These are phyloP conservation scores for Australoheros scitulus DNA, from an alignment of 2,113 vertebrate genomes.

Conservation along the genomic window DNA sequence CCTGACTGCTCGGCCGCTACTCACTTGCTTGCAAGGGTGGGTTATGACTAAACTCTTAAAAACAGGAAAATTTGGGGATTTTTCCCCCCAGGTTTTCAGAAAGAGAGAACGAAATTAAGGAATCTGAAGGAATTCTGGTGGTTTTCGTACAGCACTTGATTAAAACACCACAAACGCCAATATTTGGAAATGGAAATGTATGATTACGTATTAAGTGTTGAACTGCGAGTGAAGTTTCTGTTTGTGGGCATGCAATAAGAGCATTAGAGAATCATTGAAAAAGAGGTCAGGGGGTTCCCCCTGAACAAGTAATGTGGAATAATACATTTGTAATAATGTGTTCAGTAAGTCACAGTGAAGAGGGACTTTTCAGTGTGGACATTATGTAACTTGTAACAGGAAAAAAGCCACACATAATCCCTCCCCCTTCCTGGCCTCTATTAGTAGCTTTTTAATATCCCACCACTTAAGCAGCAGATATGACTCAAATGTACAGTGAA, in stretches of 20 bases:
- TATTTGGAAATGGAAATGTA: conserved; percentile 75
- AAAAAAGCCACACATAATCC: conserved; percentile 50
- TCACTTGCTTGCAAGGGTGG: conserved; percentile 54
- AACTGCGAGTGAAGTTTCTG: conserved; percentile 69
- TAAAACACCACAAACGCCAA: conserved; percentile 69
- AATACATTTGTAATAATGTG: conserved; percentile 59
- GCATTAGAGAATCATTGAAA: conserved; percentile 60
- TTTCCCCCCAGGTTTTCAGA: conserved; percentile 56
- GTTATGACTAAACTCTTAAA: conserved; percentile 73
- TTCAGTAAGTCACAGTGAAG: conserved; percentile 49
- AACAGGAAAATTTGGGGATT: conserved; percentile 79
- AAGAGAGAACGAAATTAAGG: conserved; percentile 47
- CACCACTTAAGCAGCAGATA: conserved; percentile 56
- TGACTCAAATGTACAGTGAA: conserved; percentile 51
- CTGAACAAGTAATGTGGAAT: conserved; percentile 64
- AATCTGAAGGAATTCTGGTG: conserved; percentile 75
- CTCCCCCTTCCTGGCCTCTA: not conserved
- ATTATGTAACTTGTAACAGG: conserved; percentile 67
- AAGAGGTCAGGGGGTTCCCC: conserved; percentile 51
- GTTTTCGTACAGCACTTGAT: conserved; percentile 74
- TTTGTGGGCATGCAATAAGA: conserved; percentile 73
- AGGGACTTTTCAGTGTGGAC: conserved; percentile 60
- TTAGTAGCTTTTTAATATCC: conserved; percentile 60
- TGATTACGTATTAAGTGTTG: conserved; percentile 76
- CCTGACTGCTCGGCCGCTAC: conserved; percentile 45